Percentiles rank a stretch among this genome's conserved stretches.
Conservation (phyloP, 2,113 vertebrate genomes). For the Morone chrysops region DNA sequence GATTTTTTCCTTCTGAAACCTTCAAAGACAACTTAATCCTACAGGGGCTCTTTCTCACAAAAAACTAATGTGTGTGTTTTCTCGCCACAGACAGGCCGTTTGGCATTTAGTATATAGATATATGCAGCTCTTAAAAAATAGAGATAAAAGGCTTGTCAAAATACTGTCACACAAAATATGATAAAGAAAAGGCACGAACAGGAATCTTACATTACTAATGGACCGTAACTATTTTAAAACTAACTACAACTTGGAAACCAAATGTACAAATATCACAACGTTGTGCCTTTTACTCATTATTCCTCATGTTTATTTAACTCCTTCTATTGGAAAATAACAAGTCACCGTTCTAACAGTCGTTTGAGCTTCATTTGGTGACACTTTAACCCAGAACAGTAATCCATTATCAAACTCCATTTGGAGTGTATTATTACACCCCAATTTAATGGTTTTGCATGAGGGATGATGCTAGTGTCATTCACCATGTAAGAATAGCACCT, state of each 20-base stretch:
- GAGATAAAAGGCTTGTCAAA: constrained; percentile 37
- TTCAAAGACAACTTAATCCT: neutral
- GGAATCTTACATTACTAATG: constrained; percentile 5
- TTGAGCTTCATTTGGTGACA: constrained; percentile 14
- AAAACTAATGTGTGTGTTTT: neutral
- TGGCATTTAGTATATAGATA: constrained; percentile 16
- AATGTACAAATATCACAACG: constrained; percentile 49
- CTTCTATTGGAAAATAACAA: neutral
- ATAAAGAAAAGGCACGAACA: constrained; percentile 37
- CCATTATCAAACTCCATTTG: neutral
- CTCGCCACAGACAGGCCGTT: constrained; percentile 28
- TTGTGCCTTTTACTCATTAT: neutral
- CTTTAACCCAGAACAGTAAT: constrained; percentile 20
- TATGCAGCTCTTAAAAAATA: constrained; percentile 17
- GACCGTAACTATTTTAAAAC: neutral
- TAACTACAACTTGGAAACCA: constrained; percentile 38
- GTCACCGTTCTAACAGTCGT: neutral
- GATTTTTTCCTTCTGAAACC: neutral
- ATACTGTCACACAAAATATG: constrained; percentile 26
- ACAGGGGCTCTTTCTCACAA: neutral
- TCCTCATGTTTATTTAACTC: neutral
- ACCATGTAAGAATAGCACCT: constrained; percentile 50
- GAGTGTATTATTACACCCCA: neutral
- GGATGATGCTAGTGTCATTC: constrained; percentile 7
- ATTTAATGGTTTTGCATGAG: neutral